Percentiles rank a stretch among this genome's conserved stretches.
phyloP scores from a whole-genome alignment of 1,140 invertebrate species.

The Aphelinus atriplicis region DNA sequence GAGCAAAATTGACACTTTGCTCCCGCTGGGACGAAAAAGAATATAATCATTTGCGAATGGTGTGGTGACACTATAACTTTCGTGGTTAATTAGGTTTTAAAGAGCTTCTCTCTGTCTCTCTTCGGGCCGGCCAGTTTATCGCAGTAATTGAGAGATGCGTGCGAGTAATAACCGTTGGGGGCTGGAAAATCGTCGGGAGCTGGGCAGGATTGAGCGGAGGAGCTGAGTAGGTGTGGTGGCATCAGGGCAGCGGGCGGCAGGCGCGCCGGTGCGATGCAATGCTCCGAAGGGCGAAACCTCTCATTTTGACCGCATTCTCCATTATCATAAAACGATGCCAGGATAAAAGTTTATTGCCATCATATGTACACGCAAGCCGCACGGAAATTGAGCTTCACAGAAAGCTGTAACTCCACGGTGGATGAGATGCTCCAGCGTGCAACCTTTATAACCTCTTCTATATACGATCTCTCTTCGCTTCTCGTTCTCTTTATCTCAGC shows the following conservation, averaged over 20 bases:
- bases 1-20: no score
- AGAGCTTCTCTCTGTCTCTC: no score
- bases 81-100: no score
- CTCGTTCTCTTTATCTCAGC: background rate
- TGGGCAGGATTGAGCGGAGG: background rate
- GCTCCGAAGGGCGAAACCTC: background rate
- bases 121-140: background rate
- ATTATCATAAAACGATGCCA: slow-evolving; percentile 31
- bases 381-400: slow-evolving; percentile 26
- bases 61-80: no score
- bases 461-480: background rate
- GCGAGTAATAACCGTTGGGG: slow-evolving; percentile 28
- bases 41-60: no score
- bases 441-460: slow-evolving; percentile 23
- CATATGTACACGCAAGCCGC: slow-evolving; percentile 29
- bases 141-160: slow-evolving; percentile 8
- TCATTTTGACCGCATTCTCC: slow-evolving; percentile 30
- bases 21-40: no score
- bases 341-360: slow-evolving; percentile 33
- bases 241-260: background rate
- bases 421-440: slow-evolving; percentile 11
- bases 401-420: slow-evolving; percentile 24
- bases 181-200: background rate
- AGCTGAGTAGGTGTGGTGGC: background rate
- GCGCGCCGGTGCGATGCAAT: background rate